These are phyloP conservation scores for Sinonovacula constricta DNA, from an alignment of 1,140 invertebrate species.

Conservation along the genomic window DNA sequence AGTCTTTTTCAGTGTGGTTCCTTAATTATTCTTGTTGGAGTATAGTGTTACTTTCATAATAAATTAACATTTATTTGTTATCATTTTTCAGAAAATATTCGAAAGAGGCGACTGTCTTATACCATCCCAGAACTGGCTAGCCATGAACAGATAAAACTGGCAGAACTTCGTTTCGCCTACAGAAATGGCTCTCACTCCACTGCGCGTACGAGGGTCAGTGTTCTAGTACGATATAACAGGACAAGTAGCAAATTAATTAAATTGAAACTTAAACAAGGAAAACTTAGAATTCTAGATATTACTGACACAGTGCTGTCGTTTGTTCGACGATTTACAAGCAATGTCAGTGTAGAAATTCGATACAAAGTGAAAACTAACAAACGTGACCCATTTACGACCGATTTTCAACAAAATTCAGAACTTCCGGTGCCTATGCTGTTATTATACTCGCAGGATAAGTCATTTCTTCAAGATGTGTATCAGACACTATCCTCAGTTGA, in stretches of 20 bases:
- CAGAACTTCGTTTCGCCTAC: conserved; percentile 59
- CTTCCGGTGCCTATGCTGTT: conserved; percentile 56
- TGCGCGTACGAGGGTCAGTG: conserved; percentile 50
- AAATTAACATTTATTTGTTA: conserved; percentile 3
- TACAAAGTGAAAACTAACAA: background rate
- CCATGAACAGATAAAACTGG: conserved; percentile 57
- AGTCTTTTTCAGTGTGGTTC: conserved; percentile 7
- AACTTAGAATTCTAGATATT: background rate
- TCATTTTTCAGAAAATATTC: conserved; percentile 7
- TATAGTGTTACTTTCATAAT: conserved; percentile 1
- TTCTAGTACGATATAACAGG: conserved; percentile 15
- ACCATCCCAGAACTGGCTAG: conserved; percentile 53
- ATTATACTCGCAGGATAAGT: conserved; percentile 63
- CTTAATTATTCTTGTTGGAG: background rate
- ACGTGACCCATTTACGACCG: conserved; percentile 33
- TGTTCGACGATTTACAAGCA: background rate
- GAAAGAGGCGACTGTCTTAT: conserved; percentile 37
- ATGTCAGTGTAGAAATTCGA: background rate
- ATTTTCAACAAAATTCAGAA: conserved; percentile 51
- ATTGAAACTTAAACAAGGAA: background rate
- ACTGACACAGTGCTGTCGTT: background rate
- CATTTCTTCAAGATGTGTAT: conserved; percentile 64
- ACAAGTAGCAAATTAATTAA: conserved; percentile 28
- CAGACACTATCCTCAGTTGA: conserved; percentile 55
- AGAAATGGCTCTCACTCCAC: conserved; percentile 13